Evolutionary conservation across 2,888 invertebrate genomes (phyloP).

Genomic region (Mongoloraphidia duomilia): DNA sequence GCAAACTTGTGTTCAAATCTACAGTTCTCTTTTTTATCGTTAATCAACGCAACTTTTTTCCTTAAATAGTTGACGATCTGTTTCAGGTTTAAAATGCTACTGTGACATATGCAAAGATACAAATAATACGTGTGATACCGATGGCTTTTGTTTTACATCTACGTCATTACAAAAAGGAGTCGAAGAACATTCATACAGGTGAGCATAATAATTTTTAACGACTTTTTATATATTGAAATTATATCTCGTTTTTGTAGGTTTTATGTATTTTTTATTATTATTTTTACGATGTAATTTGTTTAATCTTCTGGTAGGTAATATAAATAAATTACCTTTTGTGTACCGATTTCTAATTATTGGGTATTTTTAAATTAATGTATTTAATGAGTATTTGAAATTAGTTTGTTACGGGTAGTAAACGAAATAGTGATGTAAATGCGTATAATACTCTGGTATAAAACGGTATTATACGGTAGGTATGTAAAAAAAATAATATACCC

Average conservation of each 20-base stretch:
- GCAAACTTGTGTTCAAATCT: too few relatives aligned
- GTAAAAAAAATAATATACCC: too few relatives aligned
- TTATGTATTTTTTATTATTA: constrained; percentile 4
- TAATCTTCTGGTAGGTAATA: background rate
- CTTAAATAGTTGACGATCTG: constrained; percentile 3
- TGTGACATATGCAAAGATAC: constrained; percentile 63
- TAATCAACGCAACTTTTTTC: constrained; percentile 2
- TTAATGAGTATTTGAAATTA: too few relatives aligned
- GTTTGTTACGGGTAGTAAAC: too few relatives aligned
- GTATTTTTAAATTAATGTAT: too few relatives aligned
- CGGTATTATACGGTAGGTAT: too few relatives aligned
- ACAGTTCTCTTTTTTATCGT: too few relatives aligned
- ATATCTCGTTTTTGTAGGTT: background rate
- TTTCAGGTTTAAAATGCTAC: constrained; percentile 65
- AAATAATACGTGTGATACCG: constrained; percentile 74
- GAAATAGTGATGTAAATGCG: too few relatives aligned
- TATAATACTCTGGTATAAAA: too few relatives aligned
- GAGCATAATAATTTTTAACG: constrained; percentile 24
- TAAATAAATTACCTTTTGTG: too few relatives aligned
- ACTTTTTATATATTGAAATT: background rate
- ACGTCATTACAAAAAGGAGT: constrained; percentile 47
- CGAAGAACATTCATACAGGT: constrained; percentile 64
- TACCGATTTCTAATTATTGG: too few relatives aligned
- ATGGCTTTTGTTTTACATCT: constrained; percentile 78
- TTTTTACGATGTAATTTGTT: background rate